These are phyloP conservation scores for Drosophila borborema DNA, from an alignment of 2,888 invertebrate species.

Conservation along the genomic window DNA sequence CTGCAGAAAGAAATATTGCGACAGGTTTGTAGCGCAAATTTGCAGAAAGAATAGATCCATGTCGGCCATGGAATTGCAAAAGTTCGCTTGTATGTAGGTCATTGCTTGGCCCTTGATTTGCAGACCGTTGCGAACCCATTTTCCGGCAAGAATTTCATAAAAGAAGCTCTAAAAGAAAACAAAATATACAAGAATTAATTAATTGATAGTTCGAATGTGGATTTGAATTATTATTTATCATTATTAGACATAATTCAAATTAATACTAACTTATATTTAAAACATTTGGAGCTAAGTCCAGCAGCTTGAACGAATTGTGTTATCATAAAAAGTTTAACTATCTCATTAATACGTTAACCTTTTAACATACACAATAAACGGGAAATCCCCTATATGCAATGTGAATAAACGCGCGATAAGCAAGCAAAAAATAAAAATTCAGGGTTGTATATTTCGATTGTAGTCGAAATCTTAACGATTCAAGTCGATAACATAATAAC, in stretches of 20 bases:
- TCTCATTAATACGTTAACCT: too few relatives aligned
- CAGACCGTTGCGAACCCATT: constrained; percentile 98
- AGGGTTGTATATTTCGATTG: background rate
- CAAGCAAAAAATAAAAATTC: background rate
- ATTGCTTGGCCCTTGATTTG: constrained; percentile 99
- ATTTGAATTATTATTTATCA: background rate
- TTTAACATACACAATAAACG: background rate
- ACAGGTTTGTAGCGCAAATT: constrained; percentile 95
- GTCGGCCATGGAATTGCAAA: constrained; percentile 99
- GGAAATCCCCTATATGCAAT: background rate
- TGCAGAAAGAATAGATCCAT: constrained; percentile 98
- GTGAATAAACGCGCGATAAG: background rate
- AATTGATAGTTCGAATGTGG: background rate
- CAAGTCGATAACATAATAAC: background rate
- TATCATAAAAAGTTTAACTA: too few relatives aligned
- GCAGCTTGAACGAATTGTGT: too few relatives aligned
- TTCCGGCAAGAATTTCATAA: constrained; percentile 96
- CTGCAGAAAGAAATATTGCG: constrained; percentile 93
- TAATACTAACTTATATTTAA: too few relatives aligned
- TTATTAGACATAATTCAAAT: too few relatives aligned
- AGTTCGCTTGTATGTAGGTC: constrained; percentile 99
- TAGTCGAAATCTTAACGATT: background rate
- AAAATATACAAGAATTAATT: background rate
- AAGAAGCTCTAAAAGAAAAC: constrained; percentile 92
- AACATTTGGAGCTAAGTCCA: too few relatives aligned